Evolutionary conservation across 2,113 vertebrate genomes (phyloP), one percentile per base, ranked within the genome.

Genomic region (Barnardius zonarius): DNA sequence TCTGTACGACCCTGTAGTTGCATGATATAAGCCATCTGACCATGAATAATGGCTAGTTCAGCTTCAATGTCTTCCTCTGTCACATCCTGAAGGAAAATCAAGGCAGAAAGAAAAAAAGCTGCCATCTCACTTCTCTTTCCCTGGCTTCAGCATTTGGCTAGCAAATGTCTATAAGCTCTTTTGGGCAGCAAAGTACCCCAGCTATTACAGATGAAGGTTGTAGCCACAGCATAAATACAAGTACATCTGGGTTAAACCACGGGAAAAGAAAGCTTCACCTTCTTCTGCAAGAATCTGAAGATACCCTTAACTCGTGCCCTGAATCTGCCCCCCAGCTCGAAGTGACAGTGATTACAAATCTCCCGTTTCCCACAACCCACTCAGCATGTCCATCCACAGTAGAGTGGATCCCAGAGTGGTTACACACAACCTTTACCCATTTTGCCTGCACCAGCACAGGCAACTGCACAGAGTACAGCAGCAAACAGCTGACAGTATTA

Each of bases 21-120:
- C 97, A 99, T 98, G 93, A 99, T 96, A 68, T 99, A 99, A 17
- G 99, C 99, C 99, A 99, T 99, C 97, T 99, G 99, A 96, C 99
- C 99, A 61, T 99, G 99, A 96, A 99, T 99, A 97, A 99, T 98
- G 9, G 99, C 99, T 91, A 99, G 96, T 92, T 99, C 99, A 12
- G 99, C 98, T 46, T 99, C 98, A 15, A 99, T 98, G 76, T 99
- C 99, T 95, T 99, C 99, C 92, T 99, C 99, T 4, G 99, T 98
- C 82, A 99, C 98, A 95, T 99, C 99, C 99, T 99, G 97, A 88
- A 95, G 17, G 51, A 81, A 96, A 79, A 95, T n/a, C 30, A 84
- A 75, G 48, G 81, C 49, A 62, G 48, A 64, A 67, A 48, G 5
- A 54, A 61, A 79, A 72, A 57, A 68, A 54, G 25, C 22, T 96